These are phyloP conservation scores for Champsocephalus esox DNA, from an alignment of 2,797 vertebrate genomes.

Conservation along the genomic window DNA sequence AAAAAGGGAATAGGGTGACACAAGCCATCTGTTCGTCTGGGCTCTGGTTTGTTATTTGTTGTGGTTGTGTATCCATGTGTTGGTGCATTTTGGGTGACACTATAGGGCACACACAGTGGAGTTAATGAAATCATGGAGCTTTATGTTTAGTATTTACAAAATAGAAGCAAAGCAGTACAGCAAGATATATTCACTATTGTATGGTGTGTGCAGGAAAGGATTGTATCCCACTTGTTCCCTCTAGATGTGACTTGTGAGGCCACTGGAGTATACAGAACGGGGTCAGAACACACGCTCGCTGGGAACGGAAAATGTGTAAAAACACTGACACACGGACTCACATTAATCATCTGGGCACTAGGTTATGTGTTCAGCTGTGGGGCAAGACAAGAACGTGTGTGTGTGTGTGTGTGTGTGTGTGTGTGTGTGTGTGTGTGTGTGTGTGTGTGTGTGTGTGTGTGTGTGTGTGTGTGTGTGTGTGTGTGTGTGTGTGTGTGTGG, in stretches of 20 bases:
- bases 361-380: slow-evolving; percentile 71
- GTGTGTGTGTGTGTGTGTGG: neutral
- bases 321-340: slow-evolving; percentile 68
- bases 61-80: slow-evolving; percentile 60
- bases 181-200: slow-evolving; percentile 24
- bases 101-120: slow-evolving; percentile 24
- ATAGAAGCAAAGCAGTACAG: slow-evolving; percentile 16
- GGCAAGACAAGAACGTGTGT: slow-evolving; percentile 42
- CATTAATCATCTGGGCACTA: slow-evolving; percentile 72
- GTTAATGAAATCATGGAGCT: slow-evolving; percentile 41
- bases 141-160: slow-evolving; percentile 35
- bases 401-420: neutral
- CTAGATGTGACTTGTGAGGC: slow-evolving; percentile 49
- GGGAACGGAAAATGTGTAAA: slow-evolving; percentile 66
- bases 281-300: slow-evolving; percentile 59
- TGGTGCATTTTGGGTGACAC: slow-evolving; percentile 61
- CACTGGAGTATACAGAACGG: slow-evolving; percentile 51
- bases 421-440: slow-evolving; percentile 3
- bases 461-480: slow-evolving; percentile 51
- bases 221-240: slow-evolving; percentile 49
- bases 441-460: slow-evolving; percentile 5
- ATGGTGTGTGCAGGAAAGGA: slow-evolving; percentile 37
- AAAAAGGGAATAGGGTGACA: slow-evolving; percentile 64
- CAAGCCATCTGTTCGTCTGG: slow-evolving; percentile 78
- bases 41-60: slow-evolving; percentile 67